Base-by-base conservation (phyloP, 2,888 invertebrate species). In the Agonopterix subpropinquella region DNA sequence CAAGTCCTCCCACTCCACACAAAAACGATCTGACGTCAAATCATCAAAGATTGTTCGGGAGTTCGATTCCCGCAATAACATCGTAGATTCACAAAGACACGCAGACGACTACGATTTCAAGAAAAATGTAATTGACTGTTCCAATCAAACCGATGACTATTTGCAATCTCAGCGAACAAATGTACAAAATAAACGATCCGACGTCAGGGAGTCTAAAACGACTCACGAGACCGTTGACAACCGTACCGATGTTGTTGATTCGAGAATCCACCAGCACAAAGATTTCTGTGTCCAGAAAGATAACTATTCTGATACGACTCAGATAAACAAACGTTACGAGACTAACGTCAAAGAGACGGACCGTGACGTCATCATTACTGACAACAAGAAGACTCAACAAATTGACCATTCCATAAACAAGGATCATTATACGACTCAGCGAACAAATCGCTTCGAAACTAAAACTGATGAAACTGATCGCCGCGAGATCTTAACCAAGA, bases 81-180 rank as follows among this genome's bases (percentile, higher is more conserved):
- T 82, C 28, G 82, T 82, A 1, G 79, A 83, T 54, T 73, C 78
- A 39, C 86, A 84, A 55, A 78, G 70, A 60, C 62, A 66, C n/a
- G 71, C 73, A 47, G 84, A 86, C 55, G 76, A 80, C 44, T 48
- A 62, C 48, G 85, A 87, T 60, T 79, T 78, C 44, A 73, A 66
- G 53, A 58, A 50, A 48, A 70, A 62, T 49, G 67, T 70, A 53
- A 58, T 58, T 28, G 62, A 70, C 44, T 63, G 65, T 47, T 18
- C 18, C 8, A 54, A 59, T 8, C 11, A 11, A 42, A 42, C 11
- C 2, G 42, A 42, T 42, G 11, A 42, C 11, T 39, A 39, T 39
- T 39, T 54, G 8, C 57, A 67, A 47, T 60, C 55, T 36, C 59
- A 67, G 2, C 53, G 39, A 15, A 48, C 44, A 9, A 42, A 55